Conservation (phyloP, 1,140 invertebrate genomes). For the Phenacoccus solenopsis region DNA sequence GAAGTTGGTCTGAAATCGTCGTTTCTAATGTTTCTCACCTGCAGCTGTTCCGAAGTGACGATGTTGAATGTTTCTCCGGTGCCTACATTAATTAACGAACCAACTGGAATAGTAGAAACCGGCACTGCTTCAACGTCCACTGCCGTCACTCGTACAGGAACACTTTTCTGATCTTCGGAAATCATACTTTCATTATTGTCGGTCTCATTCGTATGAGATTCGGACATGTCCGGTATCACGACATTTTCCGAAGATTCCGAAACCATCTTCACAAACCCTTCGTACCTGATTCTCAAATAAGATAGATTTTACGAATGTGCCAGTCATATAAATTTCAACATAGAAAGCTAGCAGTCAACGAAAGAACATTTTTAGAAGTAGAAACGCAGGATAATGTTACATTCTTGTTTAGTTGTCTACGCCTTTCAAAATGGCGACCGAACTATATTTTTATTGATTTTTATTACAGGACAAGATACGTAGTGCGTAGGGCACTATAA, state of each 20-base stretch:
- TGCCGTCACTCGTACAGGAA: conserved; percentile 27
- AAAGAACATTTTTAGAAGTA: too few species aligned
- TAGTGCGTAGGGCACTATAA: too few species aligned
- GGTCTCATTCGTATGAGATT: conserved; percentile 45
- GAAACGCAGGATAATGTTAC: too few species aligned
- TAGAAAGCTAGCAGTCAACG: too few species aligned
- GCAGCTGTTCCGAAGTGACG: conserved; percentile 66
- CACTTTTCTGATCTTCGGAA: conserved; percentile 27
- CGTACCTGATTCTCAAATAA: too few species aligned
- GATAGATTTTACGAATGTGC: too few species aligned
- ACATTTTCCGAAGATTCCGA: conserved; percentile 42
- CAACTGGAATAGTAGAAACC: conserved; percentile 61
- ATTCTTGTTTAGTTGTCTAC: too few species aligned
- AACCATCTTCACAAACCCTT: neutral
- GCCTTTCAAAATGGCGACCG: too few species aligned
- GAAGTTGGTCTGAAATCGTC: too few species aligned
- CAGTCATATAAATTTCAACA: too few species aligned
- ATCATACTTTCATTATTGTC: conserved; percentile 37
- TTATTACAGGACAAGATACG: too few species aligned
- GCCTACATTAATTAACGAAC: conserved; percentile 55
- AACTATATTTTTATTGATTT: too few species aligned
- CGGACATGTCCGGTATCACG: conserved; percentile 53
- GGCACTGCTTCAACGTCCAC: conserved; percentile 33
- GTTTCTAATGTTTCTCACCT: conserved; percentile 33
- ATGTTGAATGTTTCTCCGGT: conserved; percentile 65